Percentiles rank a stretch among this genome's conserved stretches.
phyloP scores from a whole-genome alignment of 1,140 invertebrate species.

The Hylaeus volcanicus region DNA sequence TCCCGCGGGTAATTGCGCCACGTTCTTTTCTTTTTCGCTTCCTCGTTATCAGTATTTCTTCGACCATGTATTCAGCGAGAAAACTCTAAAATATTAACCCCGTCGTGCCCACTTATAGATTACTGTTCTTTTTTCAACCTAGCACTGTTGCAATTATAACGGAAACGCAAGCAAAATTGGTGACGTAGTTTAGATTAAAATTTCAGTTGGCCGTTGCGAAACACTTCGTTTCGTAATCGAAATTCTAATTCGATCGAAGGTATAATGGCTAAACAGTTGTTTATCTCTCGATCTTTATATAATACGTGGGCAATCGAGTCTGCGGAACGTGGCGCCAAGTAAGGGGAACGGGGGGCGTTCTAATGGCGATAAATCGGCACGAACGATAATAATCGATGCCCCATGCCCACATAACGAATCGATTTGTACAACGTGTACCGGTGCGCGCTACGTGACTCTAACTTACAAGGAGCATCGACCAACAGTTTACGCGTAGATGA shows the following conservation, averaged over 20 bases:
- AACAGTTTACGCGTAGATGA: no score
- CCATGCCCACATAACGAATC: conserved; percentile 61
- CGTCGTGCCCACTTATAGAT: neutral
- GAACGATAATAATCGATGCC: conserved; percentile 66
- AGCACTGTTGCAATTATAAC: no score
- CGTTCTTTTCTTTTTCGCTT: neutral
- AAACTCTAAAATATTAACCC: conserved; percentile 25
- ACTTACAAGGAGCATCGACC: no score
- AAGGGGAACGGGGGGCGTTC: conserved; percentile 31
- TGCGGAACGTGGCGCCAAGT: conserved; percentile 54
- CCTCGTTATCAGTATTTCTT: conserved; percentile 23
- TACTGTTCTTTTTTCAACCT: no score
- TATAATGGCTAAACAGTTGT: no score
- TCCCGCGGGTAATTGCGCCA: conserved; percentile 6
- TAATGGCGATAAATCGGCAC: conserved; percentile 59
- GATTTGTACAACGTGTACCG: conserved; percentile 53
- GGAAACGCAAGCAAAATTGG: no score
- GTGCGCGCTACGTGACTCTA: neutral
- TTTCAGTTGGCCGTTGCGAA: no score
- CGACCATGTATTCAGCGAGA: conserved; percentile 5
- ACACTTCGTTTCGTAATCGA: no score
- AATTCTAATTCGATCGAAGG: no score
- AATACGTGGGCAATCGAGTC: no score
- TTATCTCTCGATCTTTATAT: no score
- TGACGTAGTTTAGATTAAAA: no score